These are phyloP conservation scores for Micromys minutus DNA, from an alignment of 2,113 vertebrate genomes.

Conservation along the genomic window DNA sequence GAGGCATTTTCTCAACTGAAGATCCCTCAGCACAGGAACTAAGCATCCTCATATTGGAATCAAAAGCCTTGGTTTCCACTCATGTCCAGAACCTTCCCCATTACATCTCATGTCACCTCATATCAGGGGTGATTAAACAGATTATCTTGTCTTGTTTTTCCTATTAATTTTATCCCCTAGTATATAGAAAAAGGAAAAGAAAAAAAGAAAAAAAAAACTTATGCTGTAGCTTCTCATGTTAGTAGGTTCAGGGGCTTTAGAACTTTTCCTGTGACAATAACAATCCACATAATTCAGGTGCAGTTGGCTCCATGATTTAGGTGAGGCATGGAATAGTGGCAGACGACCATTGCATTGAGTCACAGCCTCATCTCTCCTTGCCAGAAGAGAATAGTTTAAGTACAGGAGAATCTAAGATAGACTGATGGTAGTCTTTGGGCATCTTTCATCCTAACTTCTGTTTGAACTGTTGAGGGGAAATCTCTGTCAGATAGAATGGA, in stretches of 20 bases:
- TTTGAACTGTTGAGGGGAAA: background rate
- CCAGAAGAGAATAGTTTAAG: background rate
- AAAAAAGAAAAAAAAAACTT: background rate
- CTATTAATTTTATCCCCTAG: background rate
- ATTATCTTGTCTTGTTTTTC: background rate
- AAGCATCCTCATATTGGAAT: background rate
- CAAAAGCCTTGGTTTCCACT: background rate
- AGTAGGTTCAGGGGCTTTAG: too few species aligned
- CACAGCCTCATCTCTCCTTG: background rate
- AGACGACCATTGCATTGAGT: background rate
- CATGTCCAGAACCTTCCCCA: background rate
- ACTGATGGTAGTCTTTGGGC: background rate
- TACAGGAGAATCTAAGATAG: background rate
- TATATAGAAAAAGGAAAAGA: background rate
- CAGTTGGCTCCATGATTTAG: background rate
- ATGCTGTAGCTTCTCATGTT: background rate
- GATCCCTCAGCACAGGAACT: background rate
- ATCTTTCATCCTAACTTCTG: background rate
- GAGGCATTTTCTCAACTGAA: background rate
- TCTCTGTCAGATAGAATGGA: background rate
- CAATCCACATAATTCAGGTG: background rate
- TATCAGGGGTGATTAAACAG: background rate
- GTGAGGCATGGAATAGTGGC: background rate
- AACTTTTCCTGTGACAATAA: background rate
- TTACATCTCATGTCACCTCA: accelerated